Conservation (phyloP, 2,797 vertebrate genomes). For the Pelodytes ibericus region DNA sequence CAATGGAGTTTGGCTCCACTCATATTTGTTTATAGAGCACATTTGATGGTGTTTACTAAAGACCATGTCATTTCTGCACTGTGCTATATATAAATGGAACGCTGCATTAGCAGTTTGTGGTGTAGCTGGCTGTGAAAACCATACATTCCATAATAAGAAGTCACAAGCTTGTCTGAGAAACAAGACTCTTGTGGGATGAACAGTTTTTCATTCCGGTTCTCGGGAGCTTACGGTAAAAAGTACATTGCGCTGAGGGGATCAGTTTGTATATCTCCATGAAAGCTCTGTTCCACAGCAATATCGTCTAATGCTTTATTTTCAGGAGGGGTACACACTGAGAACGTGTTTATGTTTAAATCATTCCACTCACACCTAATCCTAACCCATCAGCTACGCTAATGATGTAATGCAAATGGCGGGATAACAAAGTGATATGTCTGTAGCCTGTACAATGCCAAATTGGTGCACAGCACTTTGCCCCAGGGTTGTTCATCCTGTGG, state of each 20-base stretch:
- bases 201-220: conserved; percentile 32
- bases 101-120: conserved; percentile 38
- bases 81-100: not conserved
- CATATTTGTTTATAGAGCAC: not conserved
- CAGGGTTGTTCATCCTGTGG: too few species aligned
- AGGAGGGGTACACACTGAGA: conserved; percentile 13
- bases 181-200: conserved; percentile 42
- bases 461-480: too few species aligned
- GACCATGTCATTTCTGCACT: conserved; percentile 3
- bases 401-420: not conserved
- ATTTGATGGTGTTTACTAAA: not conserved
- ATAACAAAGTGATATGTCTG: not conserved
- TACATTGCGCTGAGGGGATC: conserved; percentile 20
- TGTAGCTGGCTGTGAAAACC: conserved; percentile 48
- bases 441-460: too few species aligned
- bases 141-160: conserved; percentile 48
- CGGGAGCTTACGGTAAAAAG: conserved; percentile 35
- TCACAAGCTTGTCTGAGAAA: conserved; percentile 41
- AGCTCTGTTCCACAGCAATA: not conserved
- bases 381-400: too few species aligned
- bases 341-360: conserved; percentile 27
- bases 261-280: conserved; percentile 7
- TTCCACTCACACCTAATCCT: not conserved
- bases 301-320: conserved; percentile 39
- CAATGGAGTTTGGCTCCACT: not conserved